These are phyloP conservation scores for Peromyscus californicus DNA, from an alignment of 2,113 vertebrate species.

Conservation along the genomic window DNA sequence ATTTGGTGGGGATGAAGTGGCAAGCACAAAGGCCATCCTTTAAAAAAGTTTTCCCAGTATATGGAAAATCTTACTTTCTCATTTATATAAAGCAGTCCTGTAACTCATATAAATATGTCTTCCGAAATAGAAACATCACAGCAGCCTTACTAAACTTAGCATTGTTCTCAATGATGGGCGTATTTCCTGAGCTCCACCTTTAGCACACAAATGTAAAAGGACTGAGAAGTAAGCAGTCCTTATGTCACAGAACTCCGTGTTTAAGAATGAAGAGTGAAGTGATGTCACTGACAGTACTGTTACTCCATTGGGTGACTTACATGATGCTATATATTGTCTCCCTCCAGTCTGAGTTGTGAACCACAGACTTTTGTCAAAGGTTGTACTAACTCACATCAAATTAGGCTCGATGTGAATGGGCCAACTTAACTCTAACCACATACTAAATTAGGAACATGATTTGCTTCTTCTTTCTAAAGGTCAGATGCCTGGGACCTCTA, in stretches of 20 bases:
- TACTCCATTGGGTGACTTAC: constrained; percentile 72
- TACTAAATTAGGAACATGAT: constrained; percentile 72
- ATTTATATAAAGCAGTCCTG: constrained; percentile 76
- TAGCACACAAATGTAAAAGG: constrained; percentile 78
- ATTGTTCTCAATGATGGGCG: constrained; percentile 71
- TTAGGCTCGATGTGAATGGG: constrained; percentile 75
- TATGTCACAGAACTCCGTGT: constrained; percentile 70
- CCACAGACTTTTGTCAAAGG: constrained; percentile 76
- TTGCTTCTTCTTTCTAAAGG: constrained; percentile 60
- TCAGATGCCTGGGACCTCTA: constrained; percentile 63
- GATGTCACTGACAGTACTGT: constrained; percentile 73
- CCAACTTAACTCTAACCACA: constrained; percentile 68
- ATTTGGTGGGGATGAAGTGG: constrained; percentile 64
- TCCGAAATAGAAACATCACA: constrained; percentile 76
- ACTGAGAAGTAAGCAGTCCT: constrained; percentile 75
- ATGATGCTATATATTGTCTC: constrained; percentile 77
- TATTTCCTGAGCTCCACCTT: constrained; percentile 76
- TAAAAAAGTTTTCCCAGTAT: constrained; percentile 64
- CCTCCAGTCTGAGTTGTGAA: constrained; percentile 73
- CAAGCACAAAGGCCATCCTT: constrained; percentile 72
- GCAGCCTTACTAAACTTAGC: constrained; percentile 76
- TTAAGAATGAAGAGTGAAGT: constrained; percentile 67
- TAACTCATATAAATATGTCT: constrained; percentile 80
- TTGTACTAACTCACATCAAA: constrained; percentile 76
- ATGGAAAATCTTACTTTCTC: constrained; percentile 81